Evolutionary conservation across 2,113 vertebrate genomes (phyloP).

Genomic region (Pangasianodon hypophthalmus): DNA sequence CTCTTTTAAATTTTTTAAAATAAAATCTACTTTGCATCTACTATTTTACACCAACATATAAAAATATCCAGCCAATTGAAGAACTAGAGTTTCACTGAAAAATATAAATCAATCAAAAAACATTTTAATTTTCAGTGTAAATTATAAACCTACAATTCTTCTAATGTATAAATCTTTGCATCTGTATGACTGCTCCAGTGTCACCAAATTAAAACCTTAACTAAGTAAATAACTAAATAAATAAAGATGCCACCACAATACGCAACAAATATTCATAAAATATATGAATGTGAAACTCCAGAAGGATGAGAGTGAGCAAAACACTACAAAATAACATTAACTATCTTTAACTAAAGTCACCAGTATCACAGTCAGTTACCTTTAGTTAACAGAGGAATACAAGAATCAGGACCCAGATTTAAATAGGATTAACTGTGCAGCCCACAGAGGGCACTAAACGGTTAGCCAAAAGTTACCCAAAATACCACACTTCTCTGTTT

Average conservation of each 20-base stretch:
- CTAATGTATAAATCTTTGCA: not conserved
- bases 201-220: not conserved
- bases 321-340: not conserved
- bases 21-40: not conserved
- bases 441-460: constrained; percentile 20
- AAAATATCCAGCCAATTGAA: not conserved
- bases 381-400: not conserved
- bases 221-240: not conserved
- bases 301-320: not conserved
- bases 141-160: not conserved
- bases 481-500: not conserved
- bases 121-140: not conserved
- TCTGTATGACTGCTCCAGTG: not conserved
- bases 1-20: not conserved
- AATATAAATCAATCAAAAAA: not conserved
- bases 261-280: not conserved
- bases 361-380: not conserved
- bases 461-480: not conserved
- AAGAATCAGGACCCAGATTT: not conserved
- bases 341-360: not conserved
- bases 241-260: not conserved
- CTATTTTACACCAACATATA: not conserved
- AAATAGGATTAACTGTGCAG: not conserved
- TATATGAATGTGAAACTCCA: not conserved
- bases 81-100: not conserved